A percentile compares a stretch with the other conserved stretches of the same genome.
Conservation (phyloP, 2,888 invertebrate species). For the Carterocephalus palaemon region DNA sequence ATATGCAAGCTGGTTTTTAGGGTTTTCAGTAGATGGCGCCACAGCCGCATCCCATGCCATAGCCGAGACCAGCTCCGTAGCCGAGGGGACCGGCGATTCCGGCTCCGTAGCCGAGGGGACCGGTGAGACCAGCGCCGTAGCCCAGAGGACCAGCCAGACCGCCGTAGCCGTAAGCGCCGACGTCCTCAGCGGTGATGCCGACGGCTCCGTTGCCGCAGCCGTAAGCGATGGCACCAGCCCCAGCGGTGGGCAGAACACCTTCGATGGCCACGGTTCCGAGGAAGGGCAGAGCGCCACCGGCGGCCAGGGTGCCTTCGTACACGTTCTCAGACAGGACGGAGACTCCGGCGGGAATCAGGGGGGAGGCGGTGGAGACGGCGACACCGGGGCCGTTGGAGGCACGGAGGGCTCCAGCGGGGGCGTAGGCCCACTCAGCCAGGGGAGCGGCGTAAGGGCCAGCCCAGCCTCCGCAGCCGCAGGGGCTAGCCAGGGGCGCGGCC, state of each 20-base stretch:
- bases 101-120: conserved; percentile 5
- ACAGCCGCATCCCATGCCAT: conserved; percentile 13
- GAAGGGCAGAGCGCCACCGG: conserved; percentile 36
- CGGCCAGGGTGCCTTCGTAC: conserved; percentile 33
- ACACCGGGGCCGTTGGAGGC: conserved; percentile 21
- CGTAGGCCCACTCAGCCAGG: conserved; percentile 27
- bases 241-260: no score
- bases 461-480: no score
- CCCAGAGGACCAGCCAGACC: conserved; percentile 25
- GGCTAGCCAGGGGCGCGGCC: conserved; percentile 18
- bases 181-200: no score
- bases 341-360: conserved; percentile 23
- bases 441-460: conserved; percentile 28
- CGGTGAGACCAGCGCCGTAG: neutral
- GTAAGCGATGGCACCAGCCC: no score
- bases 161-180: no score
- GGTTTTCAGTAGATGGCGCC: conserved; percentile 12
- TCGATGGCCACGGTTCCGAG: no score
- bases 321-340: conserved; percentile 25
- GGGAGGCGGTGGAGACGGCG: no score
- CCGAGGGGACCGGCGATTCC: conserved; percentile 11
- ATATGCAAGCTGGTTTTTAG: neutral
- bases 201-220: no score
- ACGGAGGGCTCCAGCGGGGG: conserved; percentile 25
- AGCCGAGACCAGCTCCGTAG: conserved; percentile 10